Evolutionary conservation across 1,140 invertebrate genomes (phyloP).

Genomic region (Apis cerana): DNA sequence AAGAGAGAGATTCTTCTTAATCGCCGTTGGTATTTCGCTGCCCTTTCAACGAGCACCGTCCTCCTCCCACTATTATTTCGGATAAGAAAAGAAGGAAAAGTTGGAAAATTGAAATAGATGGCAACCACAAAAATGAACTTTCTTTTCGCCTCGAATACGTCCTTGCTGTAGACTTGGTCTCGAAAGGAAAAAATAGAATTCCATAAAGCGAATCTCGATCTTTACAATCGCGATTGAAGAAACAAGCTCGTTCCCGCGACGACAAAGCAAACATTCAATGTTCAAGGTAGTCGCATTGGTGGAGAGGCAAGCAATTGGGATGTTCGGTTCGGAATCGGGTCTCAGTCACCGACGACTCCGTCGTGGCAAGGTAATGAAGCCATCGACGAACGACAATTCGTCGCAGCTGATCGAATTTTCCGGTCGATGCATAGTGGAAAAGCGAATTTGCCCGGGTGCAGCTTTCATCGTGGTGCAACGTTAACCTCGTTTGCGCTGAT

Average conservation of each 20-base stretch:
- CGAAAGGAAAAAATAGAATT: neutral
- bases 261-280: neutral
- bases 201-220: no score
- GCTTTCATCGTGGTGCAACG: slow-evolving; percentile 58
- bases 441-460: slow-evolving; percentile 54
- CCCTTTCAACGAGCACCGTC: neutral
- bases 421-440: slow-evolving; percentile 35
- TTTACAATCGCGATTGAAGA: neutral
- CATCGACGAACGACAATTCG: slow-evolving; percentile 58
- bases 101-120: neutral
- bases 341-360: neutral
- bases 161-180: neutral
- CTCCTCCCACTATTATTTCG: neutral
- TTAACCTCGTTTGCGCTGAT: slow-evolving; percentile 63
- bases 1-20: neutral
- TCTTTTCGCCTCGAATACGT: no score
- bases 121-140: no score
- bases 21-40: neutral
- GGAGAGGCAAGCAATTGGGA: neutral
- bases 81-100: no score
- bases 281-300: neutral
- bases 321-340: slow-evolving; percentile 7
- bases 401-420: slow-evolving; percentile 61
- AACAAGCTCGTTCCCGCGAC: neutral
- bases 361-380: slow-evolving; percentile 57